A percentile compares a stretch with the other conserved stretches of the same genome.
Evolutionary conservation across 2,888 invertebrate species (phyloP).

Genomic region (Agrochola lychnidis): DNA sequence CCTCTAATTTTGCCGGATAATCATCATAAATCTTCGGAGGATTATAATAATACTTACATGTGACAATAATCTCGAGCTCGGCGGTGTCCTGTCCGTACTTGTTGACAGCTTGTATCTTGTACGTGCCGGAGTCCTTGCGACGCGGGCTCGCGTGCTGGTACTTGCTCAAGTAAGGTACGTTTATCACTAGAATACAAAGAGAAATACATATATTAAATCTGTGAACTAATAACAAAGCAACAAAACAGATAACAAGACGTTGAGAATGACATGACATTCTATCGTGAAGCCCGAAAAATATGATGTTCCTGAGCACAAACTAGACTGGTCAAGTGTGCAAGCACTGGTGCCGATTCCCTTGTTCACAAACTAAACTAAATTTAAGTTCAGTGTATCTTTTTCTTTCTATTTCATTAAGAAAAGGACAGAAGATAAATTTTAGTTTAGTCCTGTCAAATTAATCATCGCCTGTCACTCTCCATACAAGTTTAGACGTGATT

Average conservation of each 20-base stretch:
- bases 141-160: conserved; percentile 96
- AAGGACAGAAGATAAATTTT: no score
- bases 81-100: conserved; percentile 97
- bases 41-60: conserved; percentile 92
- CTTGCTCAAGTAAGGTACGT: conserved; percentile 96
- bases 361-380: no score
- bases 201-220: neutral
- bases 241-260: neutral
- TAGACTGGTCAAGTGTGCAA: no score
- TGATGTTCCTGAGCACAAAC: no score
- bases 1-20: neutral
- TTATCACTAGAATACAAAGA: conserved; percentile 90
- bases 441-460: no score
- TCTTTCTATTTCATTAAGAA: no score
- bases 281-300: no score
- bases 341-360: no score
- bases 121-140: conserved; percentile 96
- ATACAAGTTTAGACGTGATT: no score
- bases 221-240: neutral
- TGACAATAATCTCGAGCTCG: conserved; percentile 97
- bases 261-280: no score
- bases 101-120: conserved; percentile 96
- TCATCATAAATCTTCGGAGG: neutral
- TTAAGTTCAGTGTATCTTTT: no score
- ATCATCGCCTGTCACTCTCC: no score